These are phyloP conservation scores for Scaptomyza polygonia DNA, from an alignment of 2,888 invertebrate genomes.

Conservation along the genomic window DNA sequence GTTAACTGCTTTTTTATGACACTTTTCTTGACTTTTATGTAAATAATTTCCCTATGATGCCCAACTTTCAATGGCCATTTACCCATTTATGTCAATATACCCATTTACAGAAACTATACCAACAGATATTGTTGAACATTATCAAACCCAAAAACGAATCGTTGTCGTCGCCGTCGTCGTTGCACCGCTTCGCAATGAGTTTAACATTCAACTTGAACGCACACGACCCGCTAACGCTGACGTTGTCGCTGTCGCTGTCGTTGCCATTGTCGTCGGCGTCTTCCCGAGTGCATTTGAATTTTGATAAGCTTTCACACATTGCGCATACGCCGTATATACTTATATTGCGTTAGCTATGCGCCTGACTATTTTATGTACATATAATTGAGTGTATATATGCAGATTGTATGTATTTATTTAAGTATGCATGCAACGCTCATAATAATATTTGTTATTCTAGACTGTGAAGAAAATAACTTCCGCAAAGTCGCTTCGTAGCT, in stretches of 20 bases:
- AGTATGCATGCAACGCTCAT: slow-evolving; percentile 59
- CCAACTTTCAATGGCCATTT: too few species aligned
- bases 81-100: slow-evolving; percentile 11
- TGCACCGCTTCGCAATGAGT: slow-evolving; percentile 30
- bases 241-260: slow-evolving; percentile 40
- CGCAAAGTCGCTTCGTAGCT: slow-evolving; percentile 46
- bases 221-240: slow-evolving; percentile 61
- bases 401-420: slow-evolving; percentile 15
- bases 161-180: slow-evolving; percentile 1
- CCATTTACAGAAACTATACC: not conserved
- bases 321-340: slow-evolving; percentile 67
- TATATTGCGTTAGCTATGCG: slow-evolving; percentile 6
- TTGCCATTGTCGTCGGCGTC: slow-evolving; percentile 17
- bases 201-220: slow-evolving; percentile 82
- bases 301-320: slow-evolving; percentile 68
- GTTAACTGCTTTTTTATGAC: too few species aligned
- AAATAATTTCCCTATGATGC: too few species aligned
- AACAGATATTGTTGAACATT: slow-evolving; percentile 19
- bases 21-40: too few species aligned
- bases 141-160: slow-evolving; percentile 36
- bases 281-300: slow-evolving; percentile 59
- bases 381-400: slow-evolving; percentile 1
- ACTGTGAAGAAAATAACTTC: slow-evolving; percentile 52
- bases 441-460: slow-evolving; percentile 65
- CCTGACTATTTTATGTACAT: slow-evolving; percentile 3